phyloP scores from a whole-genome alignment of 2,888 invertebrate species.

The Lasioglossum calceatum region DNA sequence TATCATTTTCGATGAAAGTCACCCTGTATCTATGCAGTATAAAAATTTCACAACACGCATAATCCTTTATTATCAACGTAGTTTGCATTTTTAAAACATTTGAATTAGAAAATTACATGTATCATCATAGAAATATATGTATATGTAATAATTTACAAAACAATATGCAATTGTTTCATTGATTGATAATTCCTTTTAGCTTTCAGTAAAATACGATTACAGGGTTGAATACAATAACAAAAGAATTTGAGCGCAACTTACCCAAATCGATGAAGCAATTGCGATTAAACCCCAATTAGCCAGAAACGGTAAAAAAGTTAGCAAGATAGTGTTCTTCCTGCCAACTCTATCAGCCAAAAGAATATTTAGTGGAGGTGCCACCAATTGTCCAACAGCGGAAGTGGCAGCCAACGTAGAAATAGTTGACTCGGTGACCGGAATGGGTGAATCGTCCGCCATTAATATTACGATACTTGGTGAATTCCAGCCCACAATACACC shows the following conservation, averaged over 20 bases:
- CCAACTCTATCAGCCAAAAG: conserved; percentile 72
- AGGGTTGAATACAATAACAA: neutral
- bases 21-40: too few relatives aligned
- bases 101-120: too few relatives aligned
- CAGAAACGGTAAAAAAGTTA: conserved; percentile 66
- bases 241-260: conserved; percentile 42
- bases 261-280: conserved; percentile 68
- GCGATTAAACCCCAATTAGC: conserved; percentile 71
- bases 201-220: neutral
- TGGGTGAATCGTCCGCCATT: conserved; percentile 68
- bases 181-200: too few relatives aligned
- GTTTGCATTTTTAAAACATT: too few relatives aligned
- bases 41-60: too few relatives aligned
- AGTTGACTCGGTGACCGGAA: conserved; percentile 65
- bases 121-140: too few relatives aligned
- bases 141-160: too few relatives aligned
- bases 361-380: conserved; percentile 66
- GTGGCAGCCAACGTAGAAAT: conserved; percentile 72
- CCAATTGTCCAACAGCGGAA: conserved; percentile 66
- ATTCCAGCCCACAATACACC: conserved; percentile 74
- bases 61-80: too few relatives aligned
- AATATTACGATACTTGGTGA: conserved; percentile 73
- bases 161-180: too few relatives aligned
- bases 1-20: too few relatives aligned
- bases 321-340: conserved; percentile 70